Conservation (phyloP, 2,113 vertebrate species). For the Alosa alosa region DNA sequence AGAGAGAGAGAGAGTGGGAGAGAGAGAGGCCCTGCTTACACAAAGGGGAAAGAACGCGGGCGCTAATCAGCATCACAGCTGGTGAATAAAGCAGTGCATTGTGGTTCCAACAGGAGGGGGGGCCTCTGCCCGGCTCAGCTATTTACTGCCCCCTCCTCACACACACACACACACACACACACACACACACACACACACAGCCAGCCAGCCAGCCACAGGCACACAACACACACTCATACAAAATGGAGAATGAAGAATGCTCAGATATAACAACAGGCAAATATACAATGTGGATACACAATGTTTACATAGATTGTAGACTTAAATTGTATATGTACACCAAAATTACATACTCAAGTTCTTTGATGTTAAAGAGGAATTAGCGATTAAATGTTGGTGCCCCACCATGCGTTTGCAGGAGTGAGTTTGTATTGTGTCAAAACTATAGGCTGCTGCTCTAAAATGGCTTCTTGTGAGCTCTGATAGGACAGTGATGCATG, state of each 20-base stretch:
- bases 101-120: slow-evolving; percentile 5
- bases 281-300: background rate
- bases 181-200: background rate
- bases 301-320: background rate
- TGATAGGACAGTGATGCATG: background rate
- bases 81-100: slow-evolving; percentile 19
- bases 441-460: slow-evolving; percentile 5
- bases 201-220: background rate
- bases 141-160: slow-evolving; percentile 19
- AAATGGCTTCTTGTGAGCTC: slow-evolving; percentile 11
- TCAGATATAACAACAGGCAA: background rate
- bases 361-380: background rate
- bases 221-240: background rate
- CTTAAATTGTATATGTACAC: background rate
- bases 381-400: background rate
- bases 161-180: background rate
- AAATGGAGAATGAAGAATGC: background rate
- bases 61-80: slow-evolving; percentile 17
- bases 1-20: background rate
- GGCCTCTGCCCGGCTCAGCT: slow-evolving; percentile 9
- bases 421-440: background rate
- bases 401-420: background rate
- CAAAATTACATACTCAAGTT: background rate
- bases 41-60: slow-evolving; percentile 13
- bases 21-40: slow-evolving; percentile 16